Evolutionary conservation across 1,140 invertebrate species (phyloP).

Genomic region (Solen grandis): DNA sequence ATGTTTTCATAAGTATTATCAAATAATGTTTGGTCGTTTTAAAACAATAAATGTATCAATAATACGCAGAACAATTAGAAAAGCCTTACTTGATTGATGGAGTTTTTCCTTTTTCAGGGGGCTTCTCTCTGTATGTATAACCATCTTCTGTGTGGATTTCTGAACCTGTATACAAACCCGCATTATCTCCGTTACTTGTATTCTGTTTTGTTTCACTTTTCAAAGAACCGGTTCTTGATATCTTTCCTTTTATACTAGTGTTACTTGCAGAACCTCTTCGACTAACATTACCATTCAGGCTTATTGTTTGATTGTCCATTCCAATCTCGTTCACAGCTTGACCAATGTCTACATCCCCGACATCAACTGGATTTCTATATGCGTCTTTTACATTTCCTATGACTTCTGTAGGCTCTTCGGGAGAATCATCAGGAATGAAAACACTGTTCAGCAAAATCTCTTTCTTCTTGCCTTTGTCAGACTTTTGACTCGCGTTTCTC

Average conservation of each 20-base stretch:
- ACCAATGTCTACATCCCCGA: constrained; percentile 31
- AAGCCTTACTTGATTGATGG: constrained; percentile 23
- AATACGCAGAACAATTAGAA: neutral
- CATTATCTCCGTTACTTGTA: neutral
- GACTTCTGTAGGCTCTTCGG: neutral
- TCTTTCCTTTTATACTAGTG: neutral
- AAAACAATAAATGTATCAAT: neutral
- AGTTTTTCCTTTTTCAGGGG: neutral
- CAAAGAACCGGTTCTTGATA: neutral
- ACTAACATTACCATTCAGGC: neutral
- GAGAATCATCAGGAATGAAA: constrained; percentile 8
- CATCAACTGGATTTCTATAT: constrained; percentile 11
- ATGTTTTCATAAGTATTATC: neutral
- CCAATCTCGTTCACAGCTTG: constrained; percentile 30
- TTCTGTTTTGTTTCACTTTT: neutral
- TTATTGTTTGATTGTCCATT: constrained; percentile 14
- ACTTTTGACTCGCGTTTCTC: neutral
- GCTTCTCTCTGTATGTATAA: constrained; percentile 25
- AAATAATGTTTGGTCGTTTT: neutral
- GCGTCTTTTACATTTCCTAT: neutral
- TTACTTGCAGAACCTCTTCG: neutral
- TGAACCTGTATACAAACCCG: neutral
- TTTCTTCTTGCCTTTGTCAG: neutral
- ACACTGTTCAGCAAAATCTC: neutral
- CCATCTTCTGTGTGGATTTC: neutral